Base-by-base conservation (phyloP, 2,113 vertebrate species). In the Salvelinus alpinus region DNA sequence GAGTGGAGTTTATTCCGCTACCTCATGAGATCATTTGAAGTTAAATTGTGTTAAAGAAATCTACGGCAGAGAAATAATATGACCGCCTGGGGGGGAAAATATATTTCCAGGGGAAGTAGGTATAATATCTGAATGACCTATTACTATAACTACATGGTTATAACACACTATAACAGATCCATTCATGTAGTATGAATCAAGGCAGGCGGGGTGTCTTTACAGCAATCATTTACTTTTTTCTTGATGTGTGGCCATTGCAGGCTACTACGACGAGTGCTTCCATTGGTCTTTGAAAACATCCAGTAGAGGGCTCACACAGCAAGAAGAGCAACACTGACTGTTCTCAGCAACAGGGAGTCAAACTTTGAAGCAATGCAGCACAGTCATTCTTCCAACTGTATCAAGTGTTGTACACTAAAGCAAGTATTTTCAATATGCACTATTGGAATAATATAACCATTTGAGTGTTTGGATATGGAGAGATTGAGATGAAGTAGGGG, bases 281-380 rank as follows among this genome's bases (percentile, higher is more conserved):
- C 7, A 27, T 25, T 27, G 44, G 44, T 67, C 12, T 1, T 62
- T 29, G 20, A 74, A 29, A 70, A 20, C 75, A 60, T 75, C 87
- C 90, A 88, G 82, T 87, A 90, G 88, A 91, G 88, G 90, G 87
- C 66, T 68, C 80, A 80, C 60, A 38, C 64, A 38, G 20, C 47
- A 38, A 38, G 54, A 65, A 14, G 59, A n/a, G 18, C 38, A 11
- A 44, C 38, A 44, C 38, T 11, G 38, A 44, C 38, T 44, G 38
- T 44, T 3, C 38, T 11, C 9, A 44, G 38, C 9, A 44, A 44
- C 38, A 44, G 9, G 38, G 9, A 11, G 9, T 44, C 38, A 44
- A 44, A 7, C 44, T 69, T 5, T 57, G 18, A 57, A 20, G 54
- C 54, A 57, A 57, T 27, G 60, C 44, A 65, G n/a, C 8, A 34